These are phyloP conservation scores for Stegodyphus mimosarum DNA, from an alignment of 1,140 invertebrate genomes.

Conservation along the genomic window DNA sequence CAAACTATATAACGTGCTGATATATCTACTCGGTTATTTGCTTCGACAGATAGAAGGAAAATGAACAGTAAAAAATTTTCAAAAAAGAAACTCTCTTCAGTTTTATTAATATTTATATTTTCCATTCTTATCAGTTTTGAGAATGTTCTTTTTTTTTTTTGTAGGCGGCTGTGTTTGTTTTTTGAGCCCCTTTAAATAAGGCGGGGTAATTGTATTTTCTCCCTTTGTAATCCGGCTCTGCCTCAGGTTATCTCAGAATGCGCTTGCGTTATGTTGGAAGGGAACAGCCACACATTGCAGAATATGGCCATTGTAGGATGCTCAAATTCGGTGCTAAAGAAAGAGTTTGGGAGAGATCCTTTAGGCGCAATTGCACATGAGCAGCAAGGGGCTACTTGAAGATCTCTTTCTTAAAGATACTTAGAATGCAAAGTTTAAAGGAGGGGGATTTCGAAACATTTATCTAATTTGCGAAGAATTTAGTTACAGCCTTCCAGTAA, in stretches of 20 bases:
- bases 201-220: constrained; percentile 44
- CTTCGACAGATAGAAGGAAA: neutral
- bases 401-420: no score
- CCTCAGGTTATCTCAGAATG: constrained; percentile 20
- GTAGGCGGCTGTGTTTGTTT: constrained; percentile 7
- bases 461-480: no score
- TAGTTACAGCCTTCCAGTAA: no score
- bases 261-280: neutral
- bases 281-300: neutral
- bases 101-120: constrained; percentile 56
- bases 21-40: no score
- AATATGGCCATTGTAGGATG: no score
- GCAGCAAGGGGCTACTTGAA: no score
- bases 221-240: constrained; percentile 14
- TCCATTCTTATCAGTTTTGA: constrained; percentile 9
- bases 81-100: neutral
- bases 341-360: no score
- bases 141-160: neutral
- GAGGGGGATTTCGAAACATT: no score
- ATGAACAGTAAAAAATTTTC: neutral
- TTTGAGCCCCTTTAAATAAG: constrained; percentile 46
- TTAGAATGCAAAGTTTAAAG: no score
- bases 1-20: no score
- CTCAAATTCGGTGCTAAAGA: no score
- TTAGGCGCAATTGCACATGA: no score